These are phyloP conservation scores for Drosophila tropicalis DNA, from an alignment of 1,140 invertebrate species.

Conservation along the genomic window DNA sequence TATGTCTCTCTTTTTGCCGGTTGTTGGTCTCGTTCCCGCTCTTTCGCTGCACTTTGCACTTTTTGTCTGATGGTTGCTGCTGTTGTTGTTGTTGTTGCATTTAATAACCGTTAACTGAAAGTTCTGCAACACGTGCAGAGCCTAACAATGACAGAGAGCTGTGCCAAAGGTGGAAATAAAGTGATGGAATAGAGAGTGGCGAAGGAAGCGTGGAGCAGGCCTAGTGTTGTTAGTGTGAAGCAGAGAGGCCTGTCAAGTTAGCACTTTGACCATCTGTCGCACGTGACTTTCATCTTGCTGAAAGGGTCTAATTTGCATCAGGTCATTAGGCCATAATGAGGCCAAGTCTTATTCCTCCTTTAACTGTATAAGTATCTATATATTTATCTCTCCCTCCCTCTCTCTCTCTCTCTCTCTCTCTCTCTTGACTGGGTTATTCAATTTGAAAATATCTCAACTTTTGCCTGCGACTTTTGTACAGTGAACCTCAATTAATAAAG, in stretches of 20 bases:
- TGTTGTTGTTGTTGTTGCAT: conserved; percentile 69
- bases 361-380: background rate
- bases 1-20: conserved; percentile 1
- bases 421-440: background rate
- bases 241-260: conserved; percentile 51
- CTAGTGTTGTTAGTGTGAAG: conserved; percentile 1
- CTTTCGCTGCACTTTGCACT: conserved; percentile 72
- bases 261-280: conserved; percentile 60
- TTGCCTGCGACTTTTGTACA: background rate
- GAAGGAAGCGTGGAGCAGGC: background rate
- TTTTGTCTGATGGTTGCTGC: conserved; percentile 35
- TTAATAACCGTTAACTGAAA: conserved; percentile 80
- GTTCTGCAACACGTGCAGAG: conserved; percentile 73
- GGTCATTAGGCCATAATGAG: conserved; percentile 76
- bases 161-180: conserved; percentile 9
- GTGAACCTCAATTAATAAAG: background rate
- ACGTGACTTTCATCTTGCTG: conserved; percentile 64
- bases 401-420: background rate
- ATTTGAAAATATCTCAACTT: conserved; percentile 1
- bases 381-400: background rate
- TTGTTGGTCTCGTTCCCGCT: conserved; percentile 29
- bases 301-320: conserved; percentile 67
- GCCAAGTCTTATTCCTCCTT: conserved; percentile 21
- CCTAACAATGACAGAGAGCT: conserved; percentile 2
- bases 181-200: background rate